Base-by-base conservation (phyloP, 2,113 vertebrate species). In the Indicator indicator region DNA sequence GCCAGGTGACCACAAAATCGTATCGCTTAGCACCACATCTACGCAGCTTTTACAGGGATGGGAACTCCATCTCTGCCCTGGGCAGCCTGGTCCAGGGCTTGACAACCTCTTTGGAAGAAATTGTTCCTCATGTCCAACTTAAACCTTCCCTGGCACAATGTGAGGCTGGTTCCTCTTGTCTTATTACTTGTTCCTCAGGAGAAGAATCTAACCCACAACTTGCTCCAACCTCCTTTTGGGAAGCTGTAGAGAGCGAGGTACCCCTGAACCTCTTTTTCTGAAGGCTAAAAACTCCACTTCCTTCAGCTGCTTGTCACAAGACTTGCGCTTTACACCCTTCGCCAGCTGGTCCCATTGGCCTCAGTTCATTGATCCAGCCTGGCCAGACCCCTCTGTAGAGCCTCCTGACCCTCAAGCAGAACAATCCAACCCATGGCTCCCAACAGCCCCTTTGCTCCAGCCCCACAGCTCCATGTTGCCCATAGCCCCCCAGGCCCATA, bases 401-500 rank as follows among this genome's bases (percentile, higher is more conserved):
- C 27, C 33, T 38, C 24, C 63, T 27, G 12, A 30, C 12, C 27
- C 38, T 30, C 63, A 17, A 30, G 62, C 24, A 40, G 27, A 19
- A 36, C 6, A 58, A 75, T 32, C 16, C 8, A 5, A 11, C 4
- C 16, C 44, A 21, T 15, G 28, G 54, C 54, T 30, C 27, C 55
- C 32, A 23, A 36, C 16, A 12, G 59, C 19, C 59, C 59, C 28
- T 30, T 30, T 10, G 28, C 55, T 30, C 55, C 55, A 64, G 38
- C 17, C 59, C 42, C 33, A 2, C 32, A 4, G 55, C 44, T 5
- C 62, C 4, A 1, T 36, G 68, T 12, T 0, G 1, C 27, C 8
- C 0, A 0, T 2, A 3, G 4, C 24, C 9, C 17, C 7, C 5
- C 4, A 1, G 1, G 17, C 17, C 59, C 32, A n/a, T 26, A 1